Evolutionary conservation across 2,888 invertebrate genomes (phyloP), one percentile per base, ranked within the genome.

Genomic region (Drosophila stalkeri): DNA sequence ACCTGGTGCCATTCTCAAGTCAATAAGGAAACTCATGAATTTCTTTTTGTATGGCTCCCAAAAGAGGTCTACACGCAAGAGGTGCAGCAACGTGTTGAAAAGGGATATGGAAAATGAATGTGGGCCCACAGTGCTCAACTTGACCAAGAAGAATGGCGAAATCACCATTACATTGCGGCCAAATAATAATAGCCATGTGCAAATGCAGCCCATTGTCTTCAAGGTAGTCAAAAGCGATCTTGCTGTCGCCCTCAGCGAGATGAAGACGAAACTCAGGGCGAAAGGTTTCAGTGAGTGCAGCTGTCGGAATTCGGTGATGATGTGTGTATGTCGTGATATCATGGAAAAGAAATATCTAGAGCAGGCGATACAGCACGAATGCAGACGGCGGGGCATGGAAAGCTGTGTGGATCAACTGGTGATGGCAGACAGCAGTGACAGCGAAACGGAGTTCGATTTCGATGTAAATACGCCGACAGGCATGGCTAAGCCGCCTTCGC

Each of bases 401-500:
- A 79, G 75, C 16, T 84, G 91, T 27, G 80, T 77, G 7, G 88
- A 92, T 35, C 76, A 80, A 0, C 64, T 93, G 16, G 75, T 91
- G 0, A 76, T 93, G 2, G 88, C 92, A 0, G 93, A 93, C 46
- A 92, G 92, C 0, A 91, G 91, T 9, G 92, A 92, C 3, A 92
- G 91, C 9, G 95, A 95, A 51, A 94, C 95, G 16, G 96, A 96
- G 62, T 94, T 95, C 92, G 95, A 96, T 81, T 95, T 96, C 33
- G 95, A 96, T 78, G 95, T 96, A 55, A 95, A 95, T 0, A 95
- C 96, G 0, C 95, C 96, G 0, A 95, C 95, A 37, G 96, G 95
- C 0, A 94, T 95, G 56, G 94, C 95, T 37, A 94, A 94, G 75
- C 93, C 95, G 1, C 92, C 94, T 55, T 3, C 8, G 0, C 93